Conservation (phyloP, 2,888 invertebrate species). For the Athripsodes cinereus region DNA sequence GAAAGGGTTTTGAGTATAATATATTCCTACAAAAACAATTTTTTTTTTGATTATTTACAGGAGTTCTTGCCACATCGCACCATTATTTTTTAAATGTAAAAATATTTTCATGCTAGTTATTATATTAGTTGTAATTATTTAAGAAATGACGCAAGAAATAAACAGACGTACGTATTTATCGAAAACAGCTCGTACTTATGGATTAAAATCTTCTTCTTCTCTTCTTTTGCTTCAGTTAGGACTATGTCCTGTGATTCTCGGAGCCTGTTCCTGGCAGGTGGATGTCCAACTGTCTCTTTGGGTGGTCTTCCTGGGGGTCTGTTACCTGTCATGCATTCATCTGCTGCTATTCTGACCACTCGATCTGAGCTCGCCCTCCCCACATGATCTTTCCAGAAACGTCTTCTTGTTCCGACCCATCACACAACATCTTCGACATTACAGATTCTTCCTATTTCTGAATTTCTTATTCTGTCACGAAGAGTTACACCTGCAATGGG, state of each 20-base stretch:
- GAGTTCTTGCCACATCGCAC: no score
- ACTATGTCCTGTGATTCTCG: neutral
- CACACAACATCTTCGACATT: neutral
- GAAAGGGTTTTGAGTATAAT: no score
- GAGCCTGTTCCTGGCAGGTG: neutral
- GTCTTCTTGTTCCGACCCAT: neutral
- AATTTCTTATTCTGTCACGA: slow-evolving; percentile 1
- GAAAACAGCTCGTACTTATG: no score
- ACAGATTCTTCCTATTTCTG: neutral
- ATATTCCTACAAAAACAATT: no score
- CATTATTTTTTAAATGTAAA: no score
- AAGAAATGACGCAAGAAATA: no score
- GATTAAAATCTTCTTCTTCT: neutral
- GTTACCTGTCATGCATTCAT: neutral
- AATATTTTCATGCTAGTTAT: no score
- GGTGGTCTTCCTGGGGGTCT: neutral
- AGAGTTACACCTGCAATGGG: no score
- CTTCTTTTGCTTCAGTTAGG: neutral
- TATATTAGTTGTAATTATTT: no score
- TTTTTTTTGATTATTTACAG: no score
- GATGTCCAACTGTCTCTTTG: neutral
- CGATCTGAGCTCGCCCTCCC: no score
- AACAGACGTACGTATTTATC: no score
- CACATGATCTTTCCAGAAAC: slow-evolving; percentile 1
- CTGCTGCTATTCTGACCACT: neutral